A percentile compares a stretch with the other conserved stretches of the same genome.
Conservation (phyloP, 1,140 invertebrate genomes). For the Conus ventricosus region DNA sequence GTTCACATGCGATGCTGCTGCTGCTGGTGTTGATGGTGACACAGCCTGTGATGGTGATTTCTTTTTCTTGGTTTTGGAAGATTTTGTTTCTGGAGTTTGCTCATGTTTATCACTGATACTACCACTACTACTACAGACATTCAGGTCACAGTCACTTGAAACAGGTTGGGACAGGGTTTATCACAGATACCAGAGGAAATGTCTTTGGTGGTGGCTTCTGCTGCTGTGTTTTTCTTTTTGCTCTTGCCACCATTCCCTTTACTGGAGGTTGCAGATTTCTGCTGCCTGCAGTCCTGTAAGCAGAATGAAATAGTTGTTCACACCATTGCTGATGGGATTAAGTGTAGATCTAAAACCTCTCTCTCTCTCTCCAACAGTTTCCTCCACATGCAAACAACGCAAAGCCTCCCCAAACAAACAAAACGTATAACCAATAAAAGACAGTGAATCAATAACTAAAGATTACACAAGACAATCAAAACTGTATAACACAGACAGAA, state of each 20-base stretch:
- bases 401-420: too few relatives aligned
- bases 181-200: slow-evolving; percentile 14
- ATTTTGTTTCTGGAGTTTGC: background rate
- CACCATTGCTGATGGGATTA: too few relatives aligned
- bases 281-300: slow-evolving; percentile 39
- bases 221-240: background rate
- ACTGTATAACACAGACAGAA: too few relatives aligned
- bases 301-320: background rate
- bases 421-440: too few relatives aligned
- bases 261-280: slow-evolving; percentile 36
- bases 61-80: slow-evolving; percentile 22
- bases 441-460: too few relatives aligned
- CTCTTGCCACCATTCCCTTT: background rate
- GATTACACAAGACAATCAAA: too few relatives aligned
- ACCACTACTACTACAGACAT: background rate
- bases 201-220: background rate
- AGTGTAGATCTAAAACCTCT: too few relatives aligned
- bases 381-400: too few relatives aligned
- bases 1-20: background rate
- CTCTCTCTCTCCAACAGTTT: too few relatives aligned
- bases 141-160: slow-evolving; percentile 18
- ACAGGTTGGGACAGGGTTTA: slow-evolving; percentile 2
- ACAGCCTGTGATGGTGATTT: background rate
- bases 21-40: background rate
- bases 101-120: background rate